phyloP scores from a whole-genome alignment of 2,888 invertebrate species.

The Venustoraphidia nigricollis region DNA sequence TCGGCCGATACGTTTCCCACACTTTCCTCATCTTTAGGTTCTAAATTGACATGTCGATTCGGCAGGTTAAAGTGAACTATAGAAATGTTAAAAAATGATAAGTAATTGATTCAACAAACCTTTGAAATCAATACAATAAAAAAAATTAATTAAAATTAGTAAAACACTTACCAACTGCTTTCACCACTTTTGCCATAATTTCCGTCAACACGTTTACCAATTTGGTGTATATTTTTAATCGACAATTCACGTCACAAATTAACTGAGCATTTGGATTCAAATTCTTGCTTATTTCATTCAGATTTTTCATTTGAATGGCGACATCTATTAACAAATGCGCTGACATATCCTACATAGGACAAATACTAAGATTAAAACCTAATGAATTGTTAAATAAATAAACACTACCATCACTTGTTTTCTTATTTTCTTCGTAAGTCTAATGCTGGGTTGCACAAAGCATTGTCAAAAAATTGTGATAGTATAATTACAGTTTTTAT shows the following conservation, averaged over 20 bases:
- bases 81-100: too few species aligned
- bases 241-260: conserved; percentile 23
- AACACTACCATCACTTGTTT: too few species aligned
- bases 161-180: conserved; percentile 19
- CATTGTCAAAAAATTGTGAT: too few species aligned
- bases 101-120: too few species aligned
- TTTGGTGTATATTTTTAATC: conserved; percentile 22
- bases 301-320: conserved; percentile 18
- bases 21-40: not conserved
- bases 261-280: conserved; percentile 12
- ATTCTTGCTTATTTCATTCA: conserved; percentile 17
- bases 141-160: too few species aligned
- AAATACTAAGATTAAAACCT: not conserved
- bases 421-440: too few species aligned
- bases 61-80: not conserved
- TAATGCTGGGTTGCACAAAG: too few species aligned
- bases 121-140: too few species aligned
- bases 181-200: conserved; percentile 21
- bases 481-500: too few species aligned
- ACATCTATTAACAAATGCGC: conserved; percentile 20
- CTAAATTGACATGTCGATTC: not conserved
- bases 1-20: too few species aligned
- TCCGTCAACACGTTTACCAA: conserved; percentile 21
- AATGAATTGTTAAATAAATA: too few species aligned
- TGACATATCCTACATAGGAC: conserved; percentile 14